phyloP scores from a whole-genome alignment of 2,113 vertebrate species.

The Holacanthus passer region DNA sequence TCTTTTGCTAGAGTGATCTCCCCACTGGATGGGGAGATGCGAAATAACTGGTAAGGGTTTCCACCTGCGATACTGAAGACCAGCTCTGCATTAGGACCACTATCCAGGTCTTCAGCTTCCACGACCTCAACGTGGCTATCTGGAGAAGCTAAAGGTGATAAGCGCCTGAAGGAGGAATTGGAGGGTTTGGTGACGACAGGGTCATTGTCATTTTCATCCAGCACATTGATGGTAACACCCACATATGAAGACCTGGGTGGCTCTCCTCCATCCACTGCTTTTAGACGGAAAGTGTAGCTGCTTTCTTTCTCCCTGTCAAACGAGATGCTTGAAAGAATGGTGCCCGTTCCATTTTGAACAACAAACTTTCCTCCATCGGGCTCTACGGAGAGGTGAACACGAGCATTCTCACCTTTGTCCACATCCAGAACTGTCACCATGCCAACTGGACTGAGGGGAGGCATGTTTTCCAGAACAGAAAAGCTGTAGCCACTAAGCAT shows the following conservation, averaged over 20 bases:
- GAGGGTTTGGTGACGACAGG: constrained; percentile 96
- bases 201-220: constrained; percentile 98
- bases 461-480: constrained; percentile 99
- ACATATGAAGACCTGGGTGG: constrained; percentile 97
- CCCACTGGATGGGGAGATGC: constrained; percentile 92
- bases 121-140: constrained; percentile 95
- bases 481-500: constrained; percentile 99
- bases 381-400: constrained; percentile 93
- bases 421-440: constrained; percentile 98
- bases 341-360: constrained; percentile 97
- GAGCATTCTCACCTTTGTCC: constrained; percentile 96
- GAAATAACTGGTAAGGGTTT: constrained; percentile 97
- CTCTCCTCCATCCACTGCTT: constrained; percentile 93
- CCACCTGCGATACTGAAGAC: constrained; percentile 93
- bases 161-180: constrained; percentile 92
- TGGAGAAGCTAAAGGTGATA: constrained; percentile 92
- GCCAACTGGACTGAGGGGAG: constrained; percentile 94
- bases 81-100: constrained; percentile 93
- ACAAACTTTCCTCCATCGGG: constrained; percentile 97
- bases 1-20: constrained; percentile 97
- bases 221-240: constrained; percentile 96
- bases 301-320: constrained; percentile 98
- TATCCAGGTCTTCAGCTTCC: constrained; percentile 96
- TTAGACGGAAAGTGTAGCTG: constrained; percentile 97
- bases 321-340: constrained; percentile 97